Percentiles rank a stretch among this genome's conserved stretches.
Conservation (phyloP, 2,888 invertebrate genomes). For the Himalopsyche anomala region DNA sequence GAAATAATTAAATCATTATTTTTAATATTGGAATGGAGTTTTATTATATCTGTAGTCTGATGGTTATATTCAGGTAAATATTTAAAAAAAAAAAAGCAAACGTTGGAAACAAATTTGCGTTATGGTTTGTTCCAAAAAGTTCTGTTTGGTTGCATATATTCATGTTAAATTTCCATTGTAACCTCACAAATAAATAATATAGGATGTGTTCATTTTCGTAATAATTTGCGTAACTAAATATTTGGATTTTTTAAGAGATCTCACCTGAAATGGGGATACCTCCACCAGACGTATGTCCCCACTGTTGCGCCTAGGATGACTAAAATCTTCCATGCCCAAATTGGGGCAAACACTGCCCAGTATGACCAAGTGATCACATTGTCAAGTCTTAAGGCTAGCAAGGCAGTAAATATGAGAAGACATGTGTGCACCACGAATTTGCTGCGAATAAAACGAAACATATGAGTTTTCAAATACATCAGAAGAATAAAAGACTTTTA, state of each 20-base stretch:
- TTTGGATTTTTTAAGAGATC: neutral
- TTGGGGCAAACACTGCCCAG: constrained; percentile 96
- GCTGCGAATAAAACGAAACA: constrained; percentile 76
- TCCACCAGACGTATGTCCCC: constrained; percentile 97
- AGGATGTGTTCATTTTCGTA: too few species aligned
- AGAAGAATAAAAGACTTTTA: constrained; percentile 56
- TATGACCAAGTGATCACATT: constrained; percentile 93
- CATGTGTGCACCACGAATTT: constrained; percentile 98
- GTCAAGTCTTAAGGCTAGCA: constrained; percentile 94
- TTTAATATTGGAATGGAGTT: too few species aligned
- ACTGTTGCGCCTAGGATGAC: constrained; percentile 93
- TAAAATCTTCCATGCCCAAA: constrained; percentile 98
- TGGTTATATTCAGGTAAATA: too few species aligned
- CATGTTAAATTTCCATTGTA: too few species aligned
- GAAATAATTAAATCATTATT: constrained; percentile 67
- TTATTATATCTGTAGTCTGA: too few species aligned
- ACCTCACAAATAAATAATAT: too few species aligned
- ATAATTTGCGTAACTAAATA: too few species aligned
- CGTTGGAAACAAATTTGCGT: too few species aligned
- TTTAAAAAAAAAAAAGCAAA: too few species aligned
- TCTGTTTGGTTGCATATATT: too few species aligned
- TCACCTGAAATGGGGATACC: constrained; percentile 95
- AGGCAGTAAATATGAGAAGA: constrained; percentile 91
- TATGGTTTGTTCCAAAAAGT: too few species aligned
- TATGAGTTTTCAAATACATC: constrained; percentile 48